Evolutionary conservation across 2,888 invertebrate species (phyloP).

Genomic region (Isoperla grammatica): DNA sequence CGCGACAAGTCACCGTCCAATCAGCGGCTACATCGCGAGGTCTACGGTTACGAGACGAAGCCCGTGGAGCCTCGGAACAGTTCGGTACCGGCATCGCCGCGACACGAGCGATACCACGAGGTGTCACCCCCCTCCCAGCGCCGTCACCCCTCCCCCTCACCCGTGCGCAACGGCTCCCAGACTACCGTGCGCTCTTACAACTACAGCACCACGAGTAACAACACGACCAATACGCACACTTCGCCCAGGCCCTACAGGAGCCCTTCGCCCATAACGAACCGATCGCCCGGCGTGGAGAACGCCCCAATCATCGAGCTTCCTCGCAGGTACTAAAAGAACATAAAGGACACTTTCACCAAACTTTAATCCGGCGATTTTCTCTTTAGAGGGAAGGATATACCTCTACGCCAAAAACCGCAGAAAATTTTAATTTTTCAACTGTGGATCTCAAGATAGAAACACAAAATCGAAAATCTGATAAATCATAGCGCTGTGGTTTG

Average conservation of each 20-base stretch:
- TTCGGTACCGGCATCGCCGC: conserved; percentile 18
- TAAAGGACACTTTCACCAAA: too few species aligned
- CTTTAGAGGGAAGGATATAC: too few species aligned
- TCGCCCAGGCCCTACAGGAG: conserved; percentile 23
- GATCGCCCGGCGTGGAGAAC: conserved; percentile 24
- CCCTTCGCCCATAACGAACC: conserved; percentile 19
- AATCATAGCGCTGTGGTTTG: too few species aligned
- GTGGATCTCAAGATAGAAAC: too few species aligned
- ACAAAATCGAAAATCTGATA: too few species aligned
- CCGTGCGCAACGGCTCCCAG: conserved; percentile 1
- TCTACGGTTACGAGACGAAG: conserved; percentile 18
- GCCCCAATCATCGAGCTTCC: conserved; percentile 32
- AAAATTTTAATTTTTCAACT: too few species aligned
- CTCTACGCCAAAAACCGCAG: too few species aligned
- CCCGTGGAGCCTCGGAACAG: neutral
- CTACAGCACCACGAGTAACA: neutral
- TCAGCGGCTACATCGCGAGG: conserved; percentile 28
- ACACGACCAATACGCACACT: neutral
- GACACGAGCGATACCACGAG: conserved; percentile 8
- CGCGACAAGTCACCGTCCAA: conserved; percentile 30
- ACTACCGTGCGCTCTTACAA: conserved; percentile 24
- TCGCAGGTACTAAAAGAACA: too few species aligned
- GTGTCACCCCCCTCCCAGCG: conserved; percentile 11
- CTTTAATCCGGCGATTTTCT: too few species aligned
- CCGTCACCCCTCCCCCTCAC: conserved; percentile 13